A percentile compares a stretch with the other conserved stretches of the same genome.
These are phyloP conservation scores for Manacus vitellinus DNA, from an alignment of 2,113 vertebrate species.

Conservation along the genomic window DNA sequence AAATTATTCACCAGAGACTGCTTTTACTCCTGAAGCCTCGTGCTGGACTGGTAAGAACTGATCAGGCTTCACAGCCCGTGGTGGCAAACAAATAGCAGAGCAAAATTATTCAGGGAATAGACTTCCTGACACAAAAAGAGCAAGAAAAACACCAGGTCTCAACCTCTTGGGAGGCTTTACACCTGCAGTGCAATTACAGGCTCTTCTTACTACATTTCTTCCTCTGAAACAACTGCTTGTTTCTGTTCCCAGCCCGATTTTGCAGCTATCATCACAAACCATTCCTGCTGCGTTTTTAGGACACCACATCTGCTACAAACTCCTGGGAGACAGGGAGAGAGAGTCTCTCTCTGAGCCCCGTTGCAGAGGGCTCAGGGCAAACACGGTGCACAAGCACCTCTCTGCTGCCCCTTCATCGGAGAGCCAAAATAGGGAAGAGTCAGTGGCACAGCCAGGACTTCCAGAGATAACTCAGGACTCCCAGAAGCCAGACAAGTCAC, in stretches of 20 bases:
- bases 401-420: background rate
- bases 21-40: background rate
- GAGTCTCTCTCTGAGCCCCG: fast-evolving
- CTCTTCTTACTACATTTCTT: background rate
- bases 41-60: background rate
- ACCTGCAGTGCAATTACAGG: background rate
- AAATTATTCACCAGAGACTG: background rate
- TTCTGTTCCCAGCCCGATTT: background rate
- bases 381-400: background rate
- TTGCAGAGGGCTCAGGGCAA: background rate
- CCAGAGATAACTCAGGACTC: background rate
- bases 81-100: background rate
- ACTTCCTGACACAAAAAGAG: background rate
- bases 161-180: background rate
- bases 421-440: fast-evolving
- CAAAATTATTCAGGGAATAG: background rate
- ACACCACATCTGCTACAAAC: background rate
- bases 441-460: background rate
- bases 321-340: background rate
- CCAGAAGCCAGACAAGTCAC: background rate
- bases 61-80: background rate
- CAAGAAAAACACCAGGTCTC: background rate
- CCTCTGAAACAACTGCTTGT: background rate
- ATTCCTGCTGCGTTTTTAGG: background rate
- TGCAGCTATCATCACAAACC: background rate